Evolutionary conservation across 2,113 vertebrate genomes (phyloP).

Genomic region (Catharus fuscescens): DNA sequence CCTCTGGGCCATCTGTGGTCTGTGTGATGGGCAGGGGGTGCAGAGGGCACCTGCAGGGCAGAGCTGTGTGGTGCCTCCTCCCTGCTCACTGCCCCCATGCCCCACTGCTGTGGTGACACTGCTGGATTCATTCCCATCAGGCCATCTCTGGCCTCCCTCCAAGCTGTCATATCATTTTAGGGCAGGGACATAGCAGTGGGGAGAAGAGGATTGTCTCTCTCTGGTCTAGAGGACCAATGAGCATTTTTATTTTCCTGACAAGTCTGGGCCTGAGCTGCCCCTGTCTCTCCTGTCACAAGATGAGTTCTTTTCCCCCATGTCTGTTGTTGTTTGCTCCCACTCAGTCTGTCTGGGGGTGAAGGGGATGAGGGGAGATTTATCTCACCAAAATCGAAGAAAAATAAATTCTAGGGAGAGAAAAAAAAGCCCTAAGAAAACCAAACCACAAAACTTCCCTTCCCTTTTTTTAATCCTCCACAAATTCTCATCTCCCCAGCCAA

Average conservation of each 20-base stretch:
- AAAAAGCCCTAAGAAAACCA: neutral
- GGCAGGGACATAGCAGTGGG: rapidly evolving
- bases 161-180: neutral
- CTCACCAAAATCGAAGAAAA: neutral
- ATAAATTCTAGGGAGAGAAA: neutral
- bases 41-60: neutral
- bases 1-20: neutral
- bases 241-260: neutral
- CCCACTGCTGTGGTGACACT: rapidly evolving
- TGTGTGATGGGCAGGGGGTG: rapidly evolving
- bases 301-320: neutral
- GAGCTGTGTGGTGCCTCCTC: neutral
- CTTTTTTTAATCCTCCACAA: neutral
- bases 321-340: neutral
- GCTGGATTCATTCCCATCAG: neutral
- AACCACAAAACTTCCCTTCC: neutral
- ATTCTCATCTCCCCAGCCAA: neutral
- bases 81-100: rapidly evolving
- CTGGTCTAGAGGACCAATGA: neutral
- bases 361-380: neutral
- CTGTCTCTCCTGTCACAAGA: neutral
- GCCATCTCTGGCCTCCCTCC: neutral
- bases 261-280: neutral
- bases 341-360: neutral
- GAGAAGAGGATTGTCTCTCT: neutral